Base-by-base conservation (phyloP, 2,797 vertebrate species). In the Podarcis lilfordi region DNA sequence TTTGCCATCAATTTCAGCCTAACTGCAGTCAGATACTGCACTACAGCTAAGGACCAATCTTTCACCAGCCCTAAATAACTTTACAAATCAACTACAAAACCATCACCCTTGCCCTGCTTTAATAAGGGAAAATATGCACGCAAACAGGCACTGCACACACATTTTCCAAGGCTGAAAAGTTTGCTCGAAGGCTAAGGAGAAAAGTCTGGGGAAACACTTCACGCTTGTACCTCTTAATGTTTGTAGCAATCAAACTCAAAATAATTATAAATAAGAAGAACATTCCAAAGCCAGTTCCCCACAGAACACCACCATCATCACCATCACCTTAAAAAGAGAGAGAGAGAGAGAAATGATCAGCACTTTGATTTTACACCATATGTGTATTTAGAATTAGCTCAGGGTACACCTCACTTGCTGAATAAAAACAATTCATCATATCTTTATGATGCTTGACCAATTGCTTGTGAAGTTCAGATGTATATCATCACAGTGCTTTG, bases 191-290 rank as follows among this genome's bases (percentile, higher is more conserved):
- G 13, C 13, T 61, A 29, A 17, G 32, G 25, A 19, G 71, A n/a
- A 66, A 66, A 19, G 8, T 29, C 3, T 4, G 11, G 29, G 1
- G 27, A 66, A 37, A 76, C 0, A 85, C 59, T 35, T 25, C 17
- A 66, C 55, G 8, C 29, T 17, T 2, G 43, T 97, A 97, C 97
- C 97, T 93, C 89, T 89, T 95, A 55, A 96, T 96, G 89, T 94
- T 89, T 0, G 96, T 97, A 75, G 96, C 91, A 90, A 96, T 92
- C 68, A 92, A 89, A 13, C 89, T 8, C 40, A 95, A 55, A 64
- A 89, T 85, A 21, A 91, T 69, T 13, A 93, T 0, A 0, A 95
- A 95, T 0, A 95, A 5, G 0, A 21, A 0, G 0, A 89, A 2
- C 17, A 91, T 0, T 23, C 93, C 88, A 89, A 93, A 5, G n/a